Conservation (phyloP, 2,113 vertebrate species). For the Verasper variegatus region DNA sequence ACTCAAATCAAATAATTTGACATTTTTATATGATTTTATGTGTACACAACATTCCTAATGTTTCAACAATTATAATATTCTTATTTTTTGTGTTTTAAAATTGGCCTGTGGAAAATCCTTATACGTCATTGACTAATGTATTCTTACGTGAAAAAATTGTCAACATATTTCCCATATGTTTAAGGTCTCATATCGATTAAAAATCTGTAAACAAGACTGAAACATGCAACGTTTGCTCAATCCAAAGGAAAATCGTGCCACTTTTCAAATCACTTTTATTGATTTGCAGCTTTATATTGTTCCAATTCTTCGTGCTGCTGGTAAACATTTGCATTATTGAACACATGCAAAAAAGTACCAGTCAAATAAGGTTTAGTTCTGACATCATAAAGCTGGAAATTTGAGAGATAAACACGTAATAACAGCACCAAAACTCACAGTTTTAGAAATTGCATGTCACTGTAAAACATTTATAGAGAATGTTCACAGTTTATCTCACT, state of each 20-base stretch:
- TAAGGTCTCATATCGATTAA: too few relatives aligned
- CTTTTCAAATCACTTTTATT: constrained; percentile 43
- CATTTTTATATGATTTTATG: too few relatives aligned
- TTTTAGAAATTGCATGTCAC: constrained; percentile 2
- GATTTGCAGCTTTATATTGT: constrained; percentile 31
- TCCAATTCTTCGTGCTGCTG: background rate
- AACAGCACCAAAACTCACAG: constrained; percentile 34
- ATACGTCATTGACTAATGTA: too few relatives aligned
- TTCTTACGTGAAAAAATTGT: too few relatives aligned
- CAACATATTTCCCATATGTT: too few relatives aligned
- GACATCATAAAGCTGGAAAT: constrained; percentile 6
- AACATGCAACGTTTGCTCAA: too few relatives aligned
- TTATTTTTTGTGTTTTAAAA: too few relatives aligned
- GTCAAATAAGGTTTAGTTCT: constrained; percentile 1
- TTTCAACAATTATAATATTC: too few relatives aligned
- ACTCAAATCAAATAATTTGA: too few relatives aligned
- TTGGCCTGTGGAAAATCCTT: too few relatives aligned
- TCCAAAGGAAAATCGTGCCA: background rate
- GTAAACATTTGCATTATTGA: constrained; percentile 14
- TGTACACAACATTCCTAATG: too few relatives aligned
- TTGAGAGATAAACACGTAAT: constrained; percentile 10
- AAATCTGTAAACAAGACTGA: too few relatives aligned
- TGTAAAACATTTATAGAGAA: constrained; percentile 15
- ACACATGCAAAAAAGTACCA: constrained; percentile 39
- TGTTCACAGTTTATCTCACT: constrained; percentile 8